A percentile compares a stretch with the other conserved stretches of the same genome.
phyloP scores from a whole-genome alignment of 2,888 invertebrate species.

The Thereva unica region DNA sequence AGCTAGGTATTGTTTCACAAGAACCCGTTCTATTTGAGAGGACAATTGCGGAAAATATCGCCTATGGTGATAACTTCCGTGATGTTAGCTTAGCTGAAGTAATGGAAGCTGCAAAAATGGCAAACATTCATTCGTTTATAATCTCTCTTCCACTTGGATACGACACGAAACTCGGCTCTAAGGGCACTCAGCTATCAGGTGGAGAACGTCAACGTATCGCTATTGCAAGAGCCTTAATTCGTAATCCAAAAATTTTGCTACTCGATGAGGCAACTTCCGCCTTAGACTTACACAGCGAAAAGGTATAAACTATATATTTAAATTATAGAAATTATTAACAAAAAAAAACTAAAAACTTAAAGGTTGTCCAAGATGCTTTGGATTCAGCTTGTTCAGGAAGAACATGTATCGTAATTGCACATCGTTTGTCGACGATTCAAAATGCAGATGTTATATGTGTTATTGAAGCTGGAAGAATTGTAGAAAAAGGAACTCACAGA shows the following conservation, averaged over 20 bases:
- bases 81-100: constrained; percentile 70
- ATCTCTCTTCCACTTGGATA: constrained; percentile 75
- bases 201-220: constrained; percentile 87
- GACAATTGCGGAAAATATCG: constrained; percentile 86
- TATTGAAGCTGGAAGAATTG: constrained; percentile 72
- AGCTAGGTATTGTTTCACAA: constrained; percentile 87
- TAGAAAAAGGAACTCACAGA: constrained; percentile 75
- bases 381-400: constrained; percentile 79
- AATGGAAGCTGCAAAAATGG: constrained; percentile 75
- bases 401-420: constrained; percentile 85
- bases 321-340: background rate
- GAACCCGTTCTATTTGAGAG: constrained; percentile 88
- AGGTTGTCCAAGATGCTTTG: constrained; percentile 79
- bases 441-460: constrained; percentile 85
- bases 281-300: constrained; percentile 74
- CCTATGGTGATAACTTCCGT: constrained; percentile 80
- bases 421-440: constrained; percentile 80
- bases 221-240: constrained; percentile 74
- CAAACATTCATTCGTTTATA: constrained; percentile 86
- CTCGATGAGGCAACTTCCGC: constrained; percentile 80
- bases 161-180: constrained; percentile 72
- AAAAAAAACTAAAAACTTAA: background rate
- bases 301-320: constrained; percentile 58
- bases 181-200: constrained; percentile 77
- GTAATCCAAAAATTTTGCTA: constrained; percentile 70